Evolutionary conservation across 2,888 invertebrate genomes (phyloP).

Genomic region (Mythimna albipuncta): DNA sequence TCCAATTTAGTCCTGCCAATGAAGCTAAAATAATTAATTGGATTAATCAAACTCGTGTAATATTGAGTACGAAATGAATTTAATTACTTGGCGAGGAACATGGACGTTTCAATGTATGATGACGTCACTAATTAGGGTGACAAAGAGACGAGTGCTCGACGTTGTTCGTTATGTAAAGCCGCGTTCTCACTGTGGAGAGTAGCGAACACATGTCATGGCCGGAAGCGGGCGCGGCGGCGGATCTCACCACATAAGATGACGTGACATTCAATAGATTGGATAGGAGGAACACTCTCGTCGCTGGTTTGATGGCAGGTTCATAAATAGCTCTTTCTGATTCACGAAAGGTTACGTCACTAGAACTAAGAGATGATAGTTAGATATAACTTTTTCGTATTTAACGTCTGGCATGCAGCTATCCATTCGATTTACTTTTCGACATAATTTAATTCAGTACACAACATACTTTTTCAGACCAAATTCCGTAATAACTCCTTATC

Average conservation of each 20-base stretch:
- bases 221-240: background rate
- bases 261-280: background rate
- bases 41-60: conserved; percentile 16
- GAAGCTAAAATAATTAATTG: conserved; percentile 24
- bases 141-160: background rate
- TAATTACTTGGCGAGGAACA: conserved; percentile 22
- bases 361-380: background rate
- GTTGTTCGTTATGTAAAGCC: background rate
- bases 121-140: conserved; percentile 26
- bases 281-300: background rate
- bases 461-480: background rate
- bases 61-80: conserved; percentile 21
- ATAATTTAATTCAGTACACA: no score
- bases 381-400: no score
- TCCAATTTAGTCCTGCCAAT: conserved; percentile 21
- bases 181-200: background rate
- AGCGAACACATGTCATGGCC: background rate
- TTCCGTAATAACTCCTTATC: no score
- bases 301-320: background rate
- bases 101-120: conserved; percentile 14
- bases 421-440: no score
- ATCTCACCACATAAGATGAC: background rate
- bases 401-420: no score
- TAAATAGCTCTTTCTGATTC: background rate
- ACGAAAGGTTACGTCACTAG: no score